Base-by-base conservation (phyloP, 2,888 invertebrate genomes). In the Chelonus formosanus region DNA sequence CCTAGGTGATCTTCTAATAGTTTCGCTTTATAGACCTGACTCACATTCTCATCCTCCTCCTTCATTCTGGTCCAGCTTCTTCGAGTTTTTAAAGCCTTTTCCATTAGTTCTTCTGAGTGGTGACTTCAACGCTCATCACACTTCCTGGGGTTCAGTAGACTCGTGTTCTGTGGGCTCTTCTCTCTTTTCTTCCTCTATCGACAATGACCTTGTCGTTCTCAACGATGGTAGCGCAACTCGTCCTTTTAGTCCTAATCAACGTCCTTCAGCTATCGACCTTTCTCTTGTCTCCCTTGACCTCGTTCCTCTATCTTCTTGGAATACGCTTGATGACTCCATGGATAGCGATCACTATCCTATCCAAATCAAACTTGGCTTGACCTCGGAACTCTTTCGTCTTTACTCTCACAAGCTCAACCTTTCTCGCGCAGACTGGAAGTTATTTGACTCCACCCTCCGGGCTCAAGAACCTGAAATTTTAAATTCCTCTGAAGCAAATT, bases 281-380 rank as follows among this genome's bases (percentile, higher is more conserved):
- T 57, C 63, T 7, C 7, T 63, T 3, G 7, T 50, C 31, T 57
- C 63, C 4, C 36, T 55, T 3, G 3, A 48, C 1, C 6, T 67
- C 3, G 1, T 44, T 3, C 20, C 56, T 5, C 20, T 48, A 0
- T 55, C 35, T 7, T 48, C 32, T 3, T 67, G 67, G 67, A 5
- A 36, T 0, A 36, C 48, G 1, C 4, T 8, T 4, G 7, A 32
- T 1, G 68, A 65, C 50, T 52, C 57, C 3, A 36, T 65, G 2
- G 44, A 35, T 4, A 68, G 65, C 4, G 65, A 68, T 20, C 68
- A 65, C 20, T 65, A 53, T 8, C 65, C 68, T 3, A 62, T 68
- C 10, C 6, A 50, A 1, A 54, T 58, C 4, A 31, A 6, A 3
- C 7, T 58, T 4, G 58, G 65, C 5, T 36, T 58, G 2, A 6